Base-by-base conservation (phyloP, 1,140 invertebrate species). In the Lethrus apterus region DNA sequence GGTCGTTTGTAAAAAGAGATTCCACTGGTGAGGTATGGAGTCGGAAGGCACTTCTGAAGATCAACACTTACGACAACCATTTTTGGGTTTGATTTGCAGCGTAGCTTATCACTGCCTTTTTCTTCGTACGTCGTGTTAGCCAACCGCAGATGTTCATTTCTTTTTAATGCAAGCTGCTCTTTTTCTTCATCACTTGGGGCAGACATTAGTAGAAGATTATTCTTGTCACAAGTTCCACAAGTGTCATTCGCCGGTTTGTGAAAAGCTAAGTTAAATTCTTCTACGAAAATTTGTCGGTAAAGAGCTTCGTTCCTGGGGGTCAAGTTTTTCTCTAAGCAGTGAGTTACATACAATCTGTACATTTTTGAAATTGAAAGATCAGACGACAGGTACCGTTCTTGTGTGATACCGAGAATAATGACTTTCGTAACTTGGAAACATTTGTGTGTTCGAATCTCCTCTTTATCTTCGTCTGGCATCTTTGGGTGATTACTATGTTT, bases 11-110 rank as follows among this genome's bases (percentile, higher is more conserved):
- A 43, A 43, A 43, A 43, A 31, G 41, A 43, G 10, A 44, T 51
- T 55, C 47, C 51, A 55, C 26, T 48, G 40, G 21, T 56, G 17
- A 21, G 46, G 42, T 18, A 60, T 44, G 44, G 35, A 32, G 26
- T 54, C 23, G 21, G 50, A 46, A 15, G n/a, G 21, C 10, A 50
- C 23, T 23, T 54, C 42, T 51, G 24, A 38, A 15, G 41, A 54
- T 46, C 57, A 49, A 10, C 54, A 19, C 13, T 17, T n/a, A 4
- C 17, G 3, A 8, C 51, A 19, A 31, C 50, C 40, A 30, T 47
- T 26, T 1, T 51, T 13, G 18, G 41, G 54, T 14, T 38, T 46
- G 19, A 18, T 30, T 30, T 15, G 10, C 24, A 11, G 4, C 24
- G 2, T 14, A 30, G 17, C 17, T 3, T 43, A 32, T 43, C 23